Conservation (phyloP, 2,113 vertebrate genomes). For the Numenius arquata region DNA sequence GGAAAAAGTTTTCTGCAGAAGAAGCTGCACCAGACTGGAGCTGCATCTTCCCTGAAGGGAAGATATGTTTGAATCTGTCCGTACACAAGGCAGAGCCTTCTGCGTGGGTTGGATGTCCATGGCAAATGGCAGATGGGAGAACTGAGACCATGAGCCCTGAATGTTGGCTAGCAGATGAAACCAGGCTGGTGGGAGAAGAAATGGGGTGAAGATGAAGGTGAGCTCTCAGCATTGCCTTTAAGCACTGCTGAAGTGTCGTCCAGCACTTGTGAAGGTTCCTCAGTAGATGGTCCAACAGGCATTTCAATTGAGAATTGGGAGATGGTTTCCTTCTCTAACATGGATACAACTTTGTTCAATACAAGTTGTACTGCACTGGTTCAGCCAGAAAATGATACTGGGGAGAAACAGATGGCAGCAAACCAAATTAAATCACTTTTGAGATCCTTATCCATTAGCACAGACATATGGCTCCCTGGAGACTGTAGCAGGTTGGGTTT, state of each 20-base stretch:
- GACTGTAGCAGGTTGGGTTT: neutral
- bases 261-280: neutral
- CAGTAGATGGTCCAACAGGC: neutral
- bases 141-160: neutral
- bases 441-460: neutral
- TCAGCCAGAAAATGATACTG: neutral
- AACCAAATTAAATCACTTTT: slow-evolving; percentile 30
- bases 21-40: neutral
- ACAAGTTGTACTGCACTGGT: neutral
- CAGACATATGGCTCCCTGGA: neutral
- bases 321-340: neutral
- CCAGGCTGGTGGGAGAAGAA: neutral
- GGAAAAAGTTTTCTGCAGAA: neutral
- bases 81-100: neutral
- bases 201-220: neutral
- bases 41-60: neutral
- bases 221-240: neutral
- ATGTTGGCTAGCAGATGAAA: neutral
- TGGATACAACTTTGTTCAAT: neutral
- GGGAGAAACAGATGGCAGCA: neutral
- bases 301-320: neutral
- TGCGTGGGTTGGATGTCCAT: neutral
- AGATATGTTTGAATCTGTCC: neutral
- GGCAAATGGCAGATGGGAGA: neutral
- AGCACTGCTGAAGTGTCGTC: neutral